phyloP scores from a whole-genome alignment of 2,113 vertebrate genomes.

The Myiozetetes cayanensis region DNA sequence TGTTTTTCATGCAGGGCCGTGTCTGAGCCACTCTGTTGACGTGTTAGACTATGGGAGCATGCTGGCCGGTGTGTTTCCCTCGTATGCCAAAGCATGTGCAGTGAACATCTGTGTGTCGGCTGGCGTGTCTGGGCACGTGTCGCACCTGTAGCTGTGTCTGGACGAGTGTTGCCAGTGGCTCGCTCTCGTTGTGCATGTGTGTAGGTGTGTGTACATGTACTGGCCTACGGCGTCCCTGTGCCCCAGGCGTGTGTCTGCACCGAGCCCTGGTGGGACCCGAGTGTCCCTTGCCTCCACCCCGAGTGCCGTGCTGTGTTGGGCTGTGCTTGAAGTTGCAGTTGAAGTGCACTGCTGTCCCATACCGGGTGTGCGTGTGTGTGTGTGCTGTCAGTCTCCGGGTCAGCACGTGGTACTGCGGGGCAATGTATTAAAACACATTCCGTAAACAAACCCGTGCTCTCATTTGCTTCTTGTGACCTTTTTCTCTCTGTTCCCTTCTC shows the following conservation, averaged over 20 bases:
- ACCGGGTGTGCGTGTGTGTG: neutral
- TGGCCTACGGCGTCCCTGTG: neutral
- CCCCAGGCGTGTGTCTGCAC: neutral
- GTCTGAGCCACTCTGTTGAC: neutral
- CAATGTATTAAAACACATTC: neutral
- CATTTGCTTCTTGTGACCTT: slow-evolving; percentile 32
- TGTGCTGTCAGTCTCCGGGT: neutral
- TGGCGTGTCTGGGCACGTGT: neutral
- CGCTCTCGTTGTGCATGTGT: slow-evolving; percentile 12
- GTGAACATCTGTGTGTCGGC: neutral
- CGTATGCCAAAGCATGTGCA: neutral
- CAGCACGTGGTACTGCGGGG: slow-evolving; percentile 7
- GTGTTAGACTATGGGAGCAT: neutral
- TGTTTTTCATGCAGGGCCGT: neutral
- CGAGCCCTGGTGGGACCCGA: neutral
- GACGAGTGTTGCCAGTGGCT: neutral
- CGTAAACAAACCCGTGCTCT: neutral
- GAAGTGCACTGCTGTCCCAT: neutral
- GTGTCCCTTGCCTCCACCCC: neutral
- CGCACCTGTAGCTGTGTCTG: neutral
- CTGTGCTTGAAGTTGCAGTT: neutral
- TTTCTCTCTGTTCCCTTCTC: slow-evolving; percentile 4
- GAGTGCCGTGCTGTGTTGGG: neutral
- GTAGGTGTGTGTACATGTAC: slow-evolving; percentile 26
- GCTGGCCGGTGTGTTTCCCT: neutral